phyloP scores from a whole-genome alignment of 2,113 vertebrate species.

The Miniopterus natalensis region DNA sequence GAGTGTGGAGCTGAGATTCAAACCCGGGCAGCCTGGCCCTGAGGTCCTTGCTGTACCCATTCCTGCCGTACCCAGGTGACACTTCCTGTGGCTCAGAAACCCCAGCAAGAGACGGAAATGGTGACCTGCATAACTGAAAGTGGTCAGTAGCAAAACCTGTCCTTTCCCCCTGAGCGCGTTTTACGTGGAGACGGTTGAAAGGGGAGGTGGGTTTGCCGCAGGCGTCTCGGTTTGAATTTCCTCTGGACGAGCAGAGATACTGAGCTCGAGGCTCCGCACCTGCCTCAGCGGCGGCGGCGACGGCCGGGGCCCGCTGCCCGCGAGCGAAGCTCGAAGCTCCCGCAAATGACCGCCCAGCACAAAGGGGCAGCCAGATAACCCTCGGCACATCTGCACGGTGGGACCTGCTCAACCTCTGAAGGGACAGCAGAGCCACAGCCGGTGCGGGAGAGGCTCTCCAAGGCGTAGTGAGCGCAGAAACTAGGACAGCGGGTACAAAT shows the following conservation, averaged over 20 bases:
- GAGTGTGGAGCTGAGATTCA: not conserved
- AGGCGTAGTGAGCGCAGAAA: not conserved
- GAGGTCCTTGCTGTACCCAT: not conserved
- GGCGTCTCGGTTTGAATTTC: not conserved
- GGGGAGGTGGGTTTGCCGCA: not conserved
- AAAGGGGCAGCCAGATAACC: too few relatives aligned
- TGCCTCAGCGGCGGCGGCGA: not conserved
- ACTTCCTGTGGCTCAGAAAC: not conserved
- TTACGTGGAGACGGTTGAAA: not conserved
- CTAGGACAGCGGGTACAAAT: not conserved
- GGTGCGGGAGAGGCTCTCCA: not conserved
- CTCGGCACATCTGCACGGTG: rapidly evolving
- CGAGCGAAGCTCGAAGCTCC: not conserved
- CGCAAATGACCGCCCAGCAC: rapidly evolving
- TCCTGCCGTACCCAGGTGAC: not conserved
- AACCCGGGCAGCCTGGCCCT: not conserved
- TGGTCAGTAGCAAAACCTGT: not conserved
- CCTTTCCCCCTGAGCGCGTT: not conserved
- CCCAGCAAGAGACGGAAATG: not conserved
- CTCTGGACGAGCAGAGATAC: not conserved
- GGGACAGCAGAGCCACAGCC: rapidly evolving
- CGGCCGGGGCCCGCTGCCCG: too few relatives aligned
- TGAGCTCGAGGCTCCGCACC: rapidly evolving
- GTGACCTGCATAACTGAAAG: not conserved
- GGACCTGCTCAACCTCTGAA: not conserved